A percentile compares a stretch with the other conserved stretches of the same genome.
These are phyloP conservation scores for Drosophila pectinifera DNA, from an alignment of 1,140 invertebrate genomes.

Conservation along the genomic window DNA sequence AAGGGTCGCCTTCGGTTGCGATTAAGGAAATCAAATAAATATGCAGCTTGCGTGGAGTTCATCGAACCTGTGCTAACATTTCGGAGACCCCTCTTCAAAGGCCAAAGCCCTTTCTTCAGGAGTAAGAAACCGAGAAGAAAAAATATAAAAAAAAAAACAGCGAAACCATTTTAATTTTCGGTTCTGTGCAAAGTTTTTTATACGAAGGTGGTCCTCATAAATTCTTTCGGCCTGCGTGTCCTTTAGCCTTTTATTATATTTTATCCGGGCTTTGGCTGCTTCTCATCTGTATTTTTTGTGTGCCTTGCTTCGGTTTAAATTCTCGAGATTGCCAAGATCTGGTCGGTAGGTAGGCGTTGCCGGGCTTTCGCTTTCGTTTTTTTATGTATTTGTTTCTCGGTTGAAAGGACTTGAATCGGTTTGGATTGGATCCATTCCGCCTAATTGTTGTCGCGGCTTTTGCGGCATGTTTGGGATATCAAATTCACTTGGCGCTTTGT, in stretches of 20 bases:
- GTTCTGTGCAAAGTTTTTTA: slow-evolving; percentile 36
- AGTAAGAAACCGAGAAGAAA: neutral
- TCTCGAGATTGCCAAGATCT: slow-evolving; percentile 53
- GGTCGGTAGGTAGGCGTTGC: slow-evolving; percentile 35
- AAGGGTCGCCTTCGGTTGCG: slow-evolving; percentile 41
- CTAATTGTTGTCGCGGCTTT: slow-evolving; percentile 71
- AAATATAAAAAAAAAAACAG: slow-evolving; percentile 17
- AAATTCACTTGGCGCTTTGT: slow-evolving; percentile 52
- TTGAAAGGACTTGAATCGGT: slow-evolving; percentile 57
- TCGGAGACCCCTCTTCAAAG: slow-evolving; percentile 44
- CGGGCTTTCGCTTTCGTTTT: slow-evolving; percentile 53
- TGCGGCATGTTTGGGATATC: slow-evolving; percentile 66
- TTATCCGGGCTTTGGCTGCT: slow-evolving; percentile 38
- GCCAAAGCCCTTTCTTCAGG: slow-evolving; percentile 43
- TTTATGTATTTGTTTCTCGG: slow-evolving; percentile 46
- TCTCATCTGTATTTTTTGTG: slow-evolving; percentile 19
- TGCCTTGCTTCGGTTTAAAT: slow-evolving; percentile 32
- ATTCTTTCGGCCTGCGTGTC: slow-evolving; percentile 74
- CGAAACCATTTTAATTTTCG: slow-evolving; percentile 72
- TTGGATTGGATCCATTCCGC: slow-evolving; percentile 28
- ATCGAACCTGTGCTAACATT: slow-evolving; percentile 66
- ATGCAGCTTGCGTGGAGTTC: slow-evolving; percentile 58
- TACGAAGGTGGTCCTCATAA: slow-evolving; percentile 76
- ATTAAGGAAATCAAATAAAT: slow-evolving; percentile 81
- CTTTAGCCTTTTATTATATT: slow-evolving; percentile 80